Conservation (phyloP, 2,113 vertebrate genomes). For the Danionella cerebrum region DNA sequence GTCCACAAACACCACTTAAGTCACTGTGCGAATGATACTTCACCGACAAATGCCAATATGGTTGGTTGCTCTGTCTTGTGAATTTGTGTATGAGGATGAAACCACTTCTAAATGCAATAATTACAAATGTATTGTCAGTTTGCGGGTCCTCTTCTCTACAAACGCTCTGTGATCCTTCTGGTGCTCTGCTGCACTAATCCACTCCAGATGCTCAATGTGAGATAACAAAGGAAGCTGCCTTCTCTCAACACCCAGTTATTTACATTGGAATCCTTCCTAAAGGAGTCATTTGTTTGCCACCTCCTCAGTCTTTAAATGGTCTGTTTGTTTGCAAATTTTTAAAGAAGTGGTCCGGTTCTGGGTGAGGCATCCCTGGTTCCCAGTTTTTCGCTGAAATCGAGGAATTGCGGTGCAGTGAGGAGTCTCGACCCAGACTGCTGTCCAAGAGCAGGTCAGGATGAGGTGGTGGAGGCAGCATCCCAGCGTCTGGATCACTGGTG, state of each 20-base stretch:
- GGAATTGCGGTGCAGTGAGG: conserved; percentile 72
- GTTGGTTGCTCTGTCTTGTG: background rate
- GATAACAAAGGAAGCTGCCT: background rate
- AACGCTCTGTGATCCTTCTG: conserved; percentile 16
- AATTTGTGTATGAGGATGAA: background rate
- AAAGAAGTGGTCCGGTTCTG: conserved; percentile 67
- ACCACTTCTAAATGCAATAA: background rate
- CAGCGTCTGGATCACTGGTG: conserved; percentile 61
- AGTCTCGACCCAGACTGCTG: conserved; percentile 63
- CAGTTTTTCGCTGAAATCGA: conserved; percentile 48
- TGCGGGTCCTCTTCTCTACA: background rate
- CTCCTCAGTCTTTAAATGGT: conserved; percentile 61
- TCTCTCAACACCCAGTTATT: background rate
- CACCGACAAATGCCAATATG: background rate
- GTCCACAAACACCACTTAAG: background rate
- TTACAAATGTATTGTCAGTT: background rate
- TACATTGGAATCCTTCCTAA: background rate
- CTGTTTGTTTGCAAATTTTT: conserved; percentile 65
- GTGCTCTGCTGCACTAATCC: conserved; percentile 12
- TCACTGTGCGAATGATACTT: background rate
- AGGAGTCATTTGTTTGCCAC: background rate
- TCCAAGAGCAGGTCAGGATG: conserved; percentile 74
- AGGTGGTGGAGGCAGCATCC: conserved; percentile 53
- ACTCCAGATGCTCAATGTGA: conserved; percentile 24
- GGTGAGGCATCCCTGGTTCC: conserved; percentile 40